Evolutionary conservation across 2,797 vertebrate species (phyloP).

Genomic region (Intellagama lesueurii): DNA sequence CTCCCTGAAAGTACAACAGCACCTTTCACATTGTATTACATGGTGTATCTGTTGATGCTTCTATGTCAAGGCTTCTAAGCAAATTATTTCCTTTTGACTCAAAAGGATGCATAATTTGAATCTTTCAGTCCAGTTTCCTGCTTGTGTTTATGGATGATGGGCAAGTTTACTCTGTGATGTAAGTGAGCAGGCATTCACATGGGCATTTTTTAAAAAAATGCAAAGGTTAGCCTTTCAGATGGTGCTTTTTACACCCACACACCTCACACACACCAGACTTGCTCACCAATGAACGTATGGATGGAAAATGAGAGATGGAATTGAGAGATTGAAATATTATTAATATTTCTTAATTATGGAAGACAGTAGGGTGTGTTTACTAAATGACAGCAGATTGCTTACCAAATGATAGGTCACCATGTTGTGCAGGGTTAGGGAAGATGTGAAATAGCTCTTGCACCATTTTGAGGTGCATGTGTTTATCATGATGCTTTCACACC

Average conservation of each 20-base stretch:
- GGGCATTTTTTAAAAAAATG: not conserved
- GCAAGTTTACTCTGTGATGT: constrained; percentile 16
- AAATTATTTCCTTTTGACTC: constrained; percentile 13
- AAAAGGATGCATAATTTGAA: constrained; percentile 14
- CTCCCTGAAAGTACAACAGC: constrained; percentile 47
- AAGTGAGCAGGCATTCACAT: not conserved
- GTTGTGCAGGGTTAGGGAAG: not conserved
- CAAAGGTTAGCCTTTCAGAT: not conserved
- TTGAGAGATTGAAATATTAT: no score
- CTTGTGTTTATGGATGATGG: constrained; percentile 4
- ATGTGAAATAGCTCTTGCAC: not conserved
- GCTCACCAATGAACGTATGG: not conserved
- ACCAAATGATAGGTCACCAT: not conserved
- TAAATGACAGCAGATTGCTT: not conserved
- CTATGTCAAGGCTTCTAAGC: constrained; percentile 55
- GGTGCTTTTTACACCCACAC: no score
- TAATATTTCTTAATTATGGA: not conserved
- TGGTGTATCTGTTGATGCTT: constrained; percentile 57
- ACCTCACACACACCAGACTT: not conserved
- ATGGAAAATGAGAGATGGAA: no score
- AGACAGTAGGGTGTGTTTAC: no score
- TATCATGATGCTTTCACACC: no score
- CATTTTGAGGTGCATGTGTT: not conserved
- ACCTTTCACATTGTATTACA: constrained; percentile 41
- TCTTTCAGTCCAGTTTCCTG: not conserved